Evolutionary conservation across 2,888 invertebrate genomes (phyloP).

Genomic region (Brenthis hecate): DNA sequence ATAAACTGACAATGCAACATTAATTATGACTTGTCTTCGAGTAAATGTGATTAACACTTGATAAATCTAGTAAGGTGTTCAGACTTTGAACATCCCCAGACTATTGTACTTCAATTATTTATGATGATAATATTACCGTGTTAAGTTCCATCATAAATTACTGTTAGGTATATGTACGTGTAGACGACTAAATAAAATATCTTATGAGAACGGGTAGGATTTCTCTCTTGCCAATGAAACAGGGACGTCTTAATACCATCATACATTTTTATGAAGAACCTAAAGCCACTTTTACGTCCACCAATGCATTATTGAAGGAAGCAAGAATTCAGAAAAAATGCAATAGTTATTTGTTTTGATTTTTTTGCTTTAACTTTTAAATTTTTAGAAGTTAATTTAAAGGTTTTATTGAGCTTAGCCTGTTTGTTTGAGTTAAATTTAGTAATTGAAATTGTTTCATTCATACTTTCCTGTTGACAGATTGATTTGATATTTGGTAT

Average conservation of each 20-base stretch:
- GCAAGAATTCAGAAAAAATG: no score
- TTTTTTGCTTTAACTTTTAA: no score
- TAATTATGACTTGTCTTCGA: slow-evolving; percentile 5
- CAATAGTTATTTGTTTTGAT: no score
- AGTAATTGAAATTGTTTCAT: no score
- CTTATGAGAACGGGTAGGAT: neutral
- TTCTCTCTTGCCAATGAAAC: slow-evolving; percentile 1
- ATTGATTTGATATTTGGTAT: no score
- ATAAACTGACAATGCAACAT: slow-evolving; percentile 11
- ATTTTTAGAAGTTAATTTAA: no score
- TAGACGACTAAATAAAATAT: neutral
- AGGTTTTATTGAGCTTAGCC: no score
- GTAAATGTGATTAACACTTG: slow-evolving; percentile 15
- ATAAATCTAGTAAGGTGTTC: slow-evolving; percentile 13
- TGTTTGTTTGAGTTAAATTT: no score
- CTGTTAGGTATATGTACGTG: no score
- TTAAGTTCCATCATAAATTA: neutral
- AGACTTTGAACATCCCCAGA: slow-evolving; percentile 13
- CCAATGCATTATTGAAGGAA: no score
- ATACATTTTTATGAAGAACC: slow-evolving; percentile 13
- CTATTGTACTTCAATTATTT: slow-evolving; percentile 1
- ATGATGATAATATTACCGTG: neutral
- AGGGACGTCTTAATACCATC: slow-evolving; percentile 5
- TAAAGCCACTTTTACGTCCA: neutral
- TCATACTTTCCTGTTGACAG: no score